Base-by-base conservation (phyloP, 2,797 vertebrate species). In the Enteromius anoplus region DNA sequence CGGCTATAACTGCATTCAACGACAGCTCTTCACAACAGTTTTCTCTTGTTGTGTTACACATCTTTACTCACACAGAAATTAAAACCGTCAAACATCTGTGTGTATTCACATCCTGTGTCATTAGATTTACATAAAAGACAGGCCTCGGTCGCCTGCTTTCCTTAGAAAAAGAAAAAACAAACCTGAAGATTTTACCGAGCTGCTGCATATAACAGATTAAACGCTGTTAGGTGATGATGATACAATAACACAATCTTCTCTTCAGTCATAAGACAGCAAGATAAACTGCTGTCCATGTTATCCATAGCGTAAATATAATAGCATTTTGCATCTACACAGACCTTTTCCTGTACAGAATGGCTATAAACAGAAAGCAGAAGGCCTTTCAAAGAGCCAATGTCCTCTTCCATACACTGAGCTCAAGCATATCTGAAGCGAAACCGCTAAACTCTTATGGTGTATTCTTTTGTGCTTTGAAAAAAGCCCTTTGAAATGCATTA, bases 401-500 rank as follows among this genome's bases (percentile, higher is more conserved):
- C 71, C 60, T 75, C 17, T 29, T 82, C 58, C 51, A 58, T 53
- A 76, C 1, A 19, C 42, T 89, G 91, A 94, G 92, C 89, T 90
- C 92, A 82, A 37, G 60, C 71, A 90, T 91, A 91, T 92, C 90
- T 91, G 87, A 26, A 90, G 90, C 86, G 85, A 89, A 93, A 90
- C 91, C 87, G 68, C 93, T 93, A 91, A 94, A 93, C 93, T 94
- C 94, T 90, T 92, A 87, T 86, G 90, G 86, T 86, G 86, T 92
- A 90, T 92, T 91, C 89, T 51, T 92, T 94, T 95, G 93, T 94
- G 90, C 91, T 91, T 89, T 90, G 89, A 92, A 93, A 94, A 93
- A 90, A 88, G 89, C 90, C 92, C 93, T 90, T 94, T 92, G 90
- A 94, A 94, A 94, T 91, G 94, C 92, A 94, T 94, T 93, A 93